Percentiles rank a stretch among this genome's conserved stretches.
These are phyloP conservation scores for Oreochromis niloticus DNA, from an alignment of 2,113 vertebrate species.

Conservation along the genomic window DNA sequence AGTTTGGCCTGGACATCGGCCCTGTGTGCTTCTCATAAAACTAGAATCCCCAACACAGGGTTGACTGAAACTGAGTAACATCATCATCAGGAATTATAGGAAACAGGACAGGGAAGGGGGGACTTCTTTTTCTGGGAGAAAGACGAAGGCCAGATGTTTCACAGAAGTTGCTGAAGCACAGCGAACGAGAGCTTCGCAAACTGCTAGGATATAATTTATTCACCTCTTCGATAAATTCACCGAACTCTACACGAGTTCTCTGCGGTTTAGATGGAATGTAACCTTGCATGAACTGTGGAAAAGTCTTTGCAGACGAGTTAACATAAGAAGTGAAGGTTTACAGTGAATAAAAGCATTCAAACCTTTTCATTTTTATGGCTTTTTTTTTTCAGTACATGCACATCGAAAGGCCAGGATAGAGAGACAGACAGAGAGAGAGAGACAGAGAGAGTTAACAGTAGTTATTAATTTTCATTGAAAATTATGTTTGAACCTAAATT, in stretches of 20 bases:
- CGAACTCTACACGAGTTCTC: neutral
- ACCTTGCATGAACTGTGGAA: constrained; percentile 21
- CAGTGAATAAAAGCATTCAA: neutral
- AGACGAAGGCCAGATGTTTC: neutral
- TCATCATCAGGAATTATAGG: neutral
- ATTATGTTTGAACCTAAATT: constrained; percentile 60
- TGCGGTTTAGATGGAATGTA: neutral
- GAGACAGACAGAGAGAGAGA: neutral
- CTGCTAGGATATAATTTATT: constrained; percentile 36
- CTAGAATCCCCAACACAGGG: neutral
- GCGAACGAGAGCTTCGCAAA: neutral
- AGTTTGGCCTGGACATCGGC: constrained; percentile 91
- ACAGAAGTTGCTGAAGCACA: neutral
- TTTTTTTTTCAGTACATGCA: constrained; percentile 11
- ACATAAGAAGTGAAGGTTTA: neutral
- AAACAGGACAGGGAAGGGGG: neutral
- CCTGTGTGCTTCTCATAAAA: constrained; percentile 93
- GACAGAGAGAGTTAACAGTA: constrained; percentile 1
- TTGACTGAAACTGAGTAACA: constrained; percentile 2
- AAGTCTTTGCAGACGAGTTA: neutral
- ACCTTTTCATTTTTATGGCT: neutral
- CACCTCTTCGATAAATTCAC: neutral
- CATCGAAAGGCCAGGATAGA: neutral
- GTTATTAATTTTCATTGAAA: constrained; percentile 17
- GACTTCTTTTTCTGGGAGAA: neutral